Evolutionary conservation across 2,888 invertebrate genomes (phyloP), one percentile per base, ranked within the genome.

Genomic region (Euzophera pinguis): DNA sequence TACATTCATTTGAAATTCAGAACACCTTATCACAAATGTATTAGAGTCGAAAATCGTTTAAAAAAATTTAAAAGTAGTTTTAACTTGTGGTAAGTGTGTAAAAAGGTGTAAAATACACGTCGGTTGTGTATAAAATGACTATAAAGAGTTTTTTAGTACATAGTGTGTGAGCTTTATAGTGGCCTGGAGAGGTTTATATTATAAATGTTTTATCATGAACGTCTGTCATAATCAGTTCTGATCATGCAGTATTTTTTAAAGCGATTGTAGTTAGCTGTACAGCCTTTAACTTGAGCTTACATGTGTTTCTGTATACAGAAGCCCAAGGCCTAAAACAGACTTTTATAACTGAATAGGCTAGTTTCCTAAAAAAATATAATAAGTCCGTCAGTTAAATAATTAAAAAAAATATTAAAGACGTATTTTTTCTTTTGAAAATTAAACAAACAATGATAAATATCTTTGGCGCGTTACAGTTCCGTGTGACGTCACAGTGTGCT

Each of bases 91-190:
- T 39, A 22, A 42, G 47, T 60, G 60, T 59, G 60, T 61, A 71
- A 75, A 70, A 70, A 80, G 74, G 83, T 78, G 81, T 84, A 76
- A 84, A 84, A 78, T 78, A 74, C 71, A 75, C 78, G 74, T 66
- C 69, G 67, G 70, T 71, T 69, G 67, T 69, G 65, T 71, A 63
- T 67, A 65, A 69, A 77, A 81, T 81, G 81, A 73, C 73, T 72
- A 74, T 85, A 83, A 81, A 81, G 72, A 79, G 73, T 73, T 62
- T 65, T 67, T 59, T 62, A 67, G 75, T 73, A 71, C 79, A 76
- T 75, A 71, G 62, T 69, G n/a, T n/a, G n/a, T n/a, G 63, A 64
- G 67, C 65, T 73, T 77, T 78, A 78, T 79, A 68, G 69, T 48
- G 43, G 54, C 53, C 60, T 45, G 16, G 14, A 58, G 27, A 27